Evolutionary conservation across 35 echinoderm and acorn worm species (phyloP), one percentile per base, ranked within the genome.

Genomic region (Ptychodera flava): DNA sequence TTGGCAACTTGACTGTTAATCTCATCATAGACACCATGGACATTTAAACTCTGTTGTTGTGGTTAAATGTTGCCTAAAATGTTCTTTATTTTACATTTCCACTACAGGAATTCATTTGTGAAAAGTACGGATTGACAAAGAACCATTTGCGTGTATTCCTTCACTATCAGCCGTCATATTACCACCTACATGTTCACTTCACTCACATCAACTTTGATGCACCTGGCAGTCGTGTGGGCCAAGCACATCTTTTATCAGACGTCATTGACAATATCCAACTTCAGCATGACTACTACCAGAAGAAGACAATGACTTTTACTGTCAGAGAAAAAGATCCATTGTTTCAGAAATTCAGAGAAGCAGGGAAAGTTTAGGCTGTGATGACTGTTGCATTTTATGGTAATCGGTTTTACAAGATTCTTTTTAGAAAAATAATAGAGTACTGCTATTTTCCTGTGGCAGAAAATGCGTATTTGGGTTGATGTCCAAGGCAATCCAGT

Each of bases 141-240:
- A 88, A 92, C 16, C 78, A 99, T 30, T 85, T 99, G 30, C 91
- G 92, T 35, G 36, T 91, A 16, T 99, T 94, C 35, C 33, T 94
- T 0, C 96, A 99, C 90, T 99, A 99, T 90, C 96, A 99, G 82
- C 92, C 96, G 1, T 99, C 96, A 0, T 94, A 99, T 84, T 99
- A 94, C 81, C 96, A 99, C 34, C 93, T 99, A 29, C 96, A 99
- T 81, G 92, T 99, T 30, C 96, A 99, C 81, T 36, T 99, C 1
- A 94, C 90, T 22, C 92, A 99, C 77, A 85, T 99, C 2, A 89
- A 91, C 28, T 94, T 92, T 81, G 83, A 88, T 81, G 92, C 96
- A 27, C 92, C 93, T 1, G 96, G 96, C 29, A 90, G 77, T 1
- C 78, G 92, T 16, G 76, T 91, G 15, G 92, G 38, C 33, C 89